phyloP scores from a whole-genome alignment of 2,888 invertebrate species.

The Palloptera scutellata region DNA sequence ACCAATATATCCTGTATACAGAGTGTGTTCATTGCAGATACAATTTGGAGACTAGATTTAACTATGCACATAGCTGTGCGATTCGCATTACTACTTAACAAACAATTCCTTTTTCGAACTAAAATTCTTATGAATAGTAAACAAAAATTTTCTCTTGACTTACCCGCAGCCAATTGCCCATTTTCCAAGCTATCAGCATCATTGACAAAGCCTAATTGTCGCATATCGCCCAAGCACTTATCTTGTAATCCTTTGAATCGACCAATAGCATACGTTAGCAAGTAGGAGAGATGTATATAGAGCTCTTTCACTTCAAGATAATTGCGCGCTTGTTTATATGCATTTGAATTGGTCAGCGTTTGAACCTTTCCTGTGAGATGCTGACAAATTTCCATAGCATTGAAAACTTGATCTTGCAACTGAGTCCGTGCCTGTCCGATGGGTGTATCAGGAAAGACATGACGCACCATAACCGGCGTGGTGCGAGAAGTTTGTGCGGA shows the following conservation, averaged over 20 bases:
- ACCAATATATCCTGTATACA: no score
- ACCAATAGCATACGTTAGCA: conserved; percentile 63
- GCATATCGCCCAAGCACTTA: conserved; percentile 62
- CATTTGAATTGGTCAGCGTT: conserved; percentile 63
- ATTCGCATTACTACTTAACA: not conserved
- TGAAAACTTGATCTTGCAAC: conserved; percentile 61
- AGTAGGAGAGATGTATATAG: conserved; percentile 63
- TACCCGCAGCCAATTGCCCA: conserved; percentile 61
- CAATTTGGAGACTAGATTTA: no score
- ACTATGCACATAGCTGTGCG: not conserved
- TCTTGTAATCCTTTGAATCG: conserved; percentile 63
- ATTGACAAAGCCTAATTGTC: conserved; percentile 61
- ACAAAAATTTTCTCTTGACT: conserved; percentile 33
- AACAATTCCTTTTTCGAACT: no score
- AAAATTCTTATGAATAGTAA: no score
- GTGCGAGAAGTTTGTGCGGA: conserved; percentile 28
- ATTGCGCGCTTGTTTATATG: conserved; percentile 60
- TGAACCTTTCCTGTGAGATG: conserved; percentile 62
- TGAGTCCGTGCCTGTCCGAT: conserved; percentile 58
- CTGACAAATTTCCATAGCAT: conserved; percentile 62
- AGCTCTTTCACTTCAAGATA: conserved; percentile 62
- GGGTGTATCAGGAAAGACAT: conserved; percentile 52
- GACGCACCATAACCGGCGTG: conserved; percentile 51
- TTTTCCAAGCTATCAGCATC: conserved; percentile 62
- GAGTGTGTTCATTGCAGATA: no score